phyloP scores from a whole-genome alignment of 2,888 invertebrate species.

The Mesorhabditis belari region DNA sequence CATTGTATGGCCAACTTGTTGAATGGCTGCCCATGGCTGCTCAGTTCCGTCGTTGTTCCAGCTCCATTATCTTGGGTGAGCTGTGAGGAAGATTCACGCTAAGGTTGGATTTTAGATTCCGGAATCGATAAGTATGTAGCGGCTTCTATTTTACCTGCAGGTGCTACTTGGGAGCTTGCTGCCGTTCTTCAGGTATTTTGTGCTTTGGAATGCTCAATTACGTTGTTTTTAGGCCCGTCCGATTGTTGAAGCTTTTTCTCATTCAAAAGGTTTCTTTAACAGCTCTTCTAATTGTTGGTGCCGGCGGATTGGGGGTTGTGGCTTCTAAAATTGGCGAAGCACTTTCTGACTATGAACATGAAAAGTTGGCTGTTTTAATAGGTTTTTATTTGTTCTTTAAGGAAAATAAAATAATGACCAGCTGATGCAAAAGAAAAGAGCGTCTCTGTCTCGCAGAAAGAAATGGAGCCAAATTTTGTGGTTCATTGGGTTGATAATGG shows the following conservation, averaged over 20 bases:
- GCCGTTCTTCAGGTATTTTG: slow-evolving; percentile 69
- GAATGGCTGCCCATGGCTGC: slow-evolving; percentile 57
- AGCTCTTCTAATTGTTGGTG: slow-evolving; percentile 85
- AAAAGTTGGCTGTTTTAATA: too few species aligned
- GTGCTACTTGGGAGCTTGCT: slow-evolving; percentile 82
- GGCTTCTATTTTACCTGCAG: slow-evolving; percentile 87
- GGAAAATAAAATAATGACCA: slow-evolving; percentile 52
- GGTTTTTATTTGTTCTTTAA: slow-evolving; percentile 7
- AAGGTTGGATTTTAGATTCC: not conserved
- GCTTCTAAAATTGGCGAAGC: slow-evolving; percentile 80
- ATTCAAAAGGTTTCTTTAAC: slow-evolving; percentile 64
- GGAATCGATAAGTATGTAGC: slow-evolving; percentile 68
- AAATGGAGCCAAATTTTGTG: slow-evolving; percentile 62
- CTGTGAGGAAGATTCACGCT: slow-evolving; percentile 52
- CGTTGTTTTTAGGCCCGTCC: slow-evolving; percentile 46
- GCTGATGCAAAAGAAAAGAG: slow-evolving; percentile 54
- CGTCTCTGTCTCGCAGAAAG: slow-evolving; percentile 51
- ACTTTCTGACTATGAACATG: slow-evolving; percentile 65
- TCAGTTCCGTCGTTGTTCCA: too few species aligned
- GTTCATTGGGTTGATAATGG: slow-evolving; percentile 80
- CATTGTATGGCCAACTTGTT: slow-evolving; percentile 55
- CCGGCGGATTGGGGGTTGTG: slow-evolving; percentile 86
- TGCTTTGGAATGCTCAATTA: not conserved
- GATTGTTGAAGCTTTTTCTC: slow-evolving; percentile 50
- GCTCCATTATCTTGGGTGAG: too few species aligned